Conservation (phyloP, 2,888 invertebrate genomes). For the Pollenia griseotomentosa region DNA sequence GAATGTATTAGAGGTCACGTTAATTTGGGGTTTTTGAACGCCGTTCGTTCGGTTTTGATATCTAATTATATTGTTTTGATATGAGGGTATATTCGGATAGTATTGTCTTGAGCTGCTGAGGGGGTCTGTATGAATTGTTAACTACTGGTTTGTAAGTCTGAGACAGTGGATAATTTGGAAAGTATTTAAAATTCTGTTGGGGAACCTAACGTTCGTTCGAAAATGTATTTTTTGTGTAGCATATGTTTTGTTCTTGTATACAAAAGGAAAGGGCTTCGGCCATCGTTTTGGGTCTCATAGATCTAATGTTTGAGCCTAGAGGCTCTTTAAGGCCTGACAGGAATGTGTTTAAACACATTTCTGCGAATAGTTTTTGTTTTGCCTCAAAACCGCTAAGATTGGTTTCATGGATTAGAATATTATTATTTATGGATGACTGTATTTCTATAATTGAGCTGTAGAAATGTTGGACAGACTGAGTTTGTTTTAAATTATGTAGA, state of each 20-base stretch:
- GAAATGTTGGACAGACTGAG: constrained; percentile 59
- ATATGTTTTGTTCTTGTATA: constrained; percentile 39
- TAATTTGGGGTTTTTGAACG: constrained; percentile 17
- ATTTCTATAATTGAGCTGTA: constrained; percentile 56
- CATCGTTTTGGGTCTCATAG: constrained; percentile 26
- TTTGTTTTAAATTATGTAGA: constrained; percentile 43
- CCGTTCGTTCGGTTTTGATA: constrained; percentile 23
- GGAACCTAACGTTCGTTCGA: neutral
- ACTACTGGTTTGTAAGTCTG: constrained; percentile 31
- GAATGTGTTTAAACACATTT: neutral
- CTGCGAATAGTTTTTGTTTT: constrained; percentile 4
- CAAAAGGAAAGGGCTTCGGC: constrained; percentile 40
- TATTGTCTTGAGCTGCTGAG: constrained; percentile 27
- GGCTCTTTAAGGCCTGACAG: neutral
- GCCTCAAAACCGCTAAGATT: too few relatives aligned
- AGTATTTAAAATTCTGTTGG: constrained; percentile 33
- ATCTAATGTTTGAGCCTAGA: constrained; percentile 28
- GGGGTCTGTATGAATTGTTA: constrained; percentile 21
- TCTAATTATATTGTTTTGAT: constrained; percentile 44
- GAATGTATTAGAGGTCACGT: constrained; percentile 13
- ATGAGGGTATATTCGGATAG: constrained; percentile 23
- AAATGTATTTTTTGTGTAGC: constrained; percentile 19
- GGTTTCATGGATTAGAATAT: too few relatives aligned
- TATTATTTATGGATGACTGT: neutral
- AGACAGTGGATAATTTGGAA: constrained; percentile 13